phyloP scores from a whole-genome alignment of 2,797 vertebrate species.

The Neosilurus mollespiculum region DNA sequence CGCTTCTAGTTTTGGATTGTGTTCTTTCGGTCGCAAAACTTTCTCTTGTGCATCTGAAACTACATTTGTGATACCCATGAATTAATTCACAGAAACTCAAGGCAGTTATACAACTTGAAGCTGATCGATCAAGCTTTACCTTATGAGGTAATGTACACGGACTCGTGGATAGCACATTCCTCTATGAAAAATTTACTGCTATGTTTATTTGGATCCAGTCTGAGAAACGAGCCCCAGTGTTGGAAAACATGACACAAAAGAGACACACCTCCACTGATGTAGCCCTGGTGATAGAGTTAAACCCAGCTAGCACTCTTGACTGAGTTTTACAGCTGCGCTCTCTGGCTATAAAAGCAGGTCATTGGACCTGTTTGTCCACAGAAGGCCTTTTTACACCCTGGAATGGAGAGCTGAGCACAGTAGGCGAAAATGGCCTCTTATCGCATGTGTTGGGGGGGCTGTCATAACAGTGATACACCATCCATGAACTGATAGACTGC shows the following conservation, averaged over 20 bases:
- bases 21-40: not conserved
- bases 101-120: not conserved
- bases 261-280: conserved; percentile 3
- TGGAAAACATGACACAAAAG: not conserved
- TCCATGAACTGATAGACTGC: conserved; percentile 29
- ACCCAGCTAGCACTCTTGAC: conserved; percentile 17
- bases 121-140: not conserved
- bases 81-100: not conserved
- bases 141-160: not conserved
- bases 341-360: conserved; percentile 65
- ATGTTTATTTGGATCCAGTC: not conserved
- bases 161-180: not conserved
- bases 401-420: conserved; percentile 67
- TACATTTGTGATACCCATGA: not conserved
- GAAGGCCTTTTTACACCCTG: conserved; percentile 64
- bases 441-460: conserved; percentile 52
- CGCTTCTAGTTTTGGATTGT: not conserved
- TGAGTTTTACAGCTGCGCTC: conserved; percentile 29
- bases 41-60: not conserved
- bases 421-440: conserved; percentile 71
- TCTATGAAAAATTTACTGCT: not conserved
- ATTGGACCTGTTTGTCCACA: conserved; percentile 60
- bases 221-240: not conserved
- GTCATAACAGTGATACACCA: conserved; percentile 65
- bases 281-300: conserved; percentile 6